Conservation (phyloP, 2,888 invertebrate species). For the Elmis aenea region DNA sequence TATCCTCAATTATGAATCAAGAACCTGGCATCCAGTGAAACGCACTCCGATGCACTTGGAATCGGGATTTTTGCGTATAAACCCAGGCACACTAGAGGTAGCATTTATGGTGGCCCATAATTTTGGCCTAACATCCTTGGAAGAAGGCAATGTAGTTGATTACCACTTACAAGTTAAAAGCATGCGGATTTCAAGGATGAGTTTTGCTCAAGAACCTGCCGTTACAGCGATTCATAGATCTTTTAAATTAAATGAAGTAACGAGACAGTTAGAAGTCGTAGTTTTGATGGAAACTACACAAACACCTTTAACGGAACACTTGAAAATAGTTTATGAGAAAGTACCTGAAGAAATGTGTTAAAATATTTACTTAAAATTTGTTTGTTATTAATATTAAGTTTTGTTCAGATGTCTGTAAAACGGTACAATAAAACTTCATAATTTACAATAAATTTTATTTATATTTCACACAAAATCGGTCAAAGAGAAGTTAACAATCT, state of each 20-base stretch:
- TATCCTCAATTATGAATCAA: conserved; percentile 53
- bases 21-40: conserved; percentile 51
- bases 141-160: conserved; percentile 51
- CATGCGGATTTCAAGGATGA: conserved; percentile 48
- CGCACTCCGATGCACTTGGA: conserved; percentile 59
- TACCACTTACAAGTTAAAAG: conserved; percentile 46
- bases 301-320: conserved; percentile 52
- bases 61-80: conserved; percentile 56
- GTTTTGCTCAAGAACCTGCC: conserved; percentile 51
- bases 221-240: conserved; percentile 49
- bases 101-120: conserved; percentile 57
- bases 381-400: no score
- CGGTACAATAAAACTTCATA: no score
- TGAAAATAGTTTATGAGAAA: conserved; percentile 51
- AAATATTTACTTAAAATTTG: no score
- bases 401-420: no score
- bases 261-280: conserved; percentile 43
- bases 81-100: conserved; percentile 51
- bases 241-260: conserved; percentile 39
- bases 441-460: no score
- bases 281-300: conserved; percentile 55
- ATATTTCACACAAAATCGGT: no score
- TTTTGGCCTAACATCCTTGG: conserved; percentile 56
- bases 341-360: no score
- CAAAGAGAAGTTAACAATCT: no score